Evolutionary conservation across 2,797 vertebrate species (phyloP).

Genomic region (Sebastes ruberrimus): DNA sequence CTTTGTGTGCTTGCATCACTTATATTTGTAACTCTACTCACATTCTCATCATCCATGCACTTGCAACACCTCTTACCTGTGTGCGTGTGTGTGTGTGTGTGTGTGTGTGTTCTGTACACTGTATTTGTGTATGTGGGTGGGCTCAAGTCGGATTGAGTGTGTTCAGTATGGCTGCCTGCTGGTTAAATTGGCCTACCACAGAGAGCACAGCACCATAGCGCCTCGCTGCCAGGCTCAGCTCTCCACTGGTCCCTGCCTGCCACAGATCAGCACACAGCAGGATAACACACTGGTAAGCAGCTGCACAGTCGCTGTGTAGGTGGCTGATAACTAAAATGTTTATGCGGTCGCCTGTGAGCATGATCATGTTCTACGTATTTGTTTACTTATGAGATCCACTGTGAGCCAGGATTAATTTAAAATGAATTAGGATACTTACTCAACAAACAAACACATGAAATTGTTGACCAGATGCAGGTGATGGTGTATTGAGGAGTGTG

Average conservation of each 20-base stretch:
- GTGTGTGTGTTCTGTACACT: neutral
- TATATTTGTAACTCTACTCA: neutral
- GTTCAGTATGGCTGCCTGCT: conserved; percentile 79
- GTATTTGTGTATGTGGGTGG: neutral
- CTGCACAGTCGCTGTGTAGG: neutral
- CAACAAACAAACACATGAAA: neutral
- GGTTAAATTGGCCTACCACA: conserved; percentile 65
- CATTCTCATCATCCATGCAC: neutral
- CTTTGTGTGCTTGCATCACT: neutral
- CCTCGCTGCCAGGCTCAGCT: conserved; percentile 83
- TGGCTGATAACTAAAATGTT: neutral
- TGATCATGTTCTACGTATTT: neutral
- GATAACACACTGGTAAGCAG: conserved; percentile 66
- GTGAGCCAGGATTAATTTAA: neutral
- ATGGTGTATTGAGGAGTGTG: neutral
- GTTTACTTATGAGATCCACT: neutral
- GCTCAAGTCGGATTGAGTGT: conserved; percentile 79
- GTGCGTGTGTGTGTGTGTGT: neutral
- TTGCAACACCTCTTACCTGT: neutral
- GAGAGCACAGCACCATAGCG: conserved; percentile 76
- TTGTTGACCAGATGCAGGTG: neutral
- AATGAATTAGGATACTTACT: conserved; percentile 1
- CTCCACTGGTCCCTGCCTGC: conserved; percentile 79
- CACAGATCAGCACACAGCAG: conserved; percentile 77
- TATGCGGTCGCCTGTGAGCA: neutral